phyloP scores from a whole-genome alignment of 2,113 vertebrate genomes.

The Podilymbus podiceps region DNA sequence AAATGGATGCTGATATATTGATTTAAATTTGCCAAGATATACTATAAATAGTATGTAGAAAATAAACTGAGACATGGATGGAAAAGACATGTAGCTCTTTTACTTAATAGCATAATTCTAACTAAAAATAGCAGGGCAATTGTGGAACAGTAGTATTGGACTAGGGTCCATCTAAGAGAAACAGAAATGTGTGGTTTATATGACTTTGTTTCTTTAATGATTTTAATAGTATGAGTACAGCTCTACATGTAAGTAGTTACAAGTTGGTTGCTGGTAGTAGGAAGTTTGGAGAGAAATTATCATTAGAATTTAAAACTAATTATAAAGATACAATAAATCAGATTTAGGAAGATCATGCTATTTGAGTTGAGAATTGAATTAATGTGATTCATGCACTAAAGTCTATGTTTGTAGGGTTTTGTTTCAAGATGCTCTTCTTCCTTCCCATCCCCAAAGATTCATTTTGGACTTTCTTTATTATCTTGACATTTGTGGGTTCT shows the following conservation, averaged over 20 bases:
- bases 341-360: background rate
- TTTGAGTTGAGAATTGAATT: background rate
- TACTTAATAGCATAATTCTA: background rate
- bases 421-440: background rate
- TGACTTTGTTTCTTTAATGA: background rate
- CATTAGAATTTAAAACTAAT: background rate
- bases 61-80: background rate
- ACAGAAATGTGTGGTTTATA: background rate
- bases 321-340: background rate
- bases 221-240: background rate
- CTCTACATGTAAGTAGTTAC: background rate
- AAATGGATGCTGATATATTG: background rate
- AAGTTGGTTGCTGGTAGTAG: background rate
- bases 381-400: background rate
- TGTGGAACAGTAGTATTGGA: background rate
- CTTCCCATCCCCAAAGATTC: background rate
- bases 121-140: background rate
- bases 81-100: background rate
- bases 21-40: background rate
- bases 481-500: conserved; percentile 45
- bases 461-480: background rate
- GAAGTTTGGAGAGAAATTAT: background rate
- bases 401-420: background rate
- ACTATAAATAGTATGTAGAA: background rate
- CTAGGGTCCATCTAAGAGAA: background rate